Conservation (phyloP, 2,797 vertebrate species). For the Dendrocincla tyrannina region DNA sequence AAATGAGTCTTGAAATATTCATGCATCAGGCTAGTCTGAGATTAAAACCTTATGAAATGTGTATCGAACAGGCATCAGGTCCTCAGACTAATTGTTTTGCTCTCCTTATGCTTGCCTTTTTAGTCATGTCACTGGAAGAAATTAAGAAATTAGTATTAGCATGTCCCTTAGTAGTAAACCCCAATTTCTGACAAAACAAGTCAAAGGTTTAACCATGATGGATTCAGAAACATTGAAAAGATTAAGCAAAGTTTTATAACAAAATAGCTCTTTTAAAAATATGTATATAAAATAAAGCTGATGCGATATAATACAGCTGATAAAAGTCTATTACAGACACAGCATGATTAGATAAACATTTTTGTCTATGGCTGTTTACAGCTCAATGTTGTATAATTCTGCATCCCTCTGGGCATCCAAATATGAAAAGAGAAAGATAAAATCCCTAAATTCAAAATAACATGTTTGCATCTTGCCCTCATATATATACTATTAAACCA, state of each 20-base stretch:
- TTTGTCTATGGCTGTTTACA: background rate
- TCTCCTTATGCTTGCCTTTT: background rate
- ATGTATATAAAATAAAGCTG: background rate
- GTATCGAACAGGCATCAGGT: background rate
- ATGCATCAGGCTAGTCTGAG: background rate
- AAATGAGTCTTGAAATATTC: background rate
- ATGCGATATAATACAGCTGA: background rate
- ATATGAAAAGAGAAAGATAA: background rate
- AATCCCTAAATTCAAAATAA: background rate
- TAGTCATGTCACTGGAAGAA: background rate
- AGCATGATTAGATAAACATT: background rate
- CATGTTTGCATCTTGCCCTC: background rate
- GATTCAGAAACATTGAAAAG: background rate
- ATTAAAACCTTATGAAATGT: background rate
- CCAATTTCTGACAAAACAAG: background rate
- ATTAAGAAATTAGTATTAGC: background rate
- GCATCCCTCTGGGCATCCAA: background rate
- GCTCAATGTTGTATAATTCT: background rate
- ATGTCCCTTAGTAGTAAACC: background rate
- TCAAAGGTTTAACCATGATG: background rate
- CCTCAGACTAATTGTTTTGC: background rate
- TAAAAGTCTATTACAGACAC: background rate
- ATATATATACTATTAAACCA: background rate
- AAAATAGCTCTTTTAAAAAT: background rate
- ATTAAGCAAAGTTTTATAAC: background rate